A percentile compares a stretch with the other conserved stretches of the same genome.
These are phyloP conservation scores for Tetranychus urticae DNA, from an alignment of 1,140 invertebrate genomes.

Conservation along the genomic window DNA sequence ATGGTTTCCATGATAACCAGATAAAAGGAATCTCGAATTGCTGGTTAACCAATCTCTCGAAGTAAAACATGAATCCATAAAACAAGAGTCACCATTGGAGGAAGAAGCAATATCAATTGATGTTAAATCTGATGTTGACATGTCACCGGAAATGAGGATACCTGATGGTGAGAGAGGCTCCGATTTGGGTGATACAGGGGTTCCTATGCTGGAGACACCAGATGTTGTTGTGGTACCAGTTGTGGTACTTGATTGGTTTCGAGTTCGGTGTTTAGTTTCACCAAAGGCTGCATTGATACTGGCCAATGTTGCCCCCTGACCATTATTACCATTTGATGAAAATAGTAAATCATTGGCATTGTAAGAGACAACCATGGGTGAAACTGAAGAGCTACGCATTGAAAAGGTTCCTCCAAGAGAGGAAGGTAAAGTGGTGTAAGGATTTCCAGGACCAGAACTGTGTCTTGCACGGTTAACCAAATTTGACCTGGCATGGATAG, in stretches of 20 bases:
- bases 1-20: background rate
- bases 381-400: background rate
- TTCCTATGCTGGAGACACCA: background rate
- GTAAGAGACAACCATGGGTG: background rate
- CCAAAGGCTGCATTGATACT: background rate
- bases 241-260: background rate
- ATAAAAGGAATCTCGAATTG: background rate
- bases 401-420: background rate
- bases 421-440: background rate
- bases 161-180: background rate
- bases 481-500: background rate
- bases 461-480: slow-evolving; percentile 8
- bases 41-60: background rate
- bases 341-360: background rate
- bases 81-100: background rate
- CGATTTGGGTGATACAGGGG: background rate
- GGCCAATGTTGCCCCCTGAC: background rate
- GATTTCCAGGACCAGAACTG: slow-evolving; percentile 13
- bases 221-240: background rate
- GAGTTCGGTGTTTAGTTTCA: background rate
- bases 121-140: background rate
- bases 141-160: background rate
- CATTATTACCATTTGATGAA: background rate
- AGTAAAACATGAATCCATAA: background rate
- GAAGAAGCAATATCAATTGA: no score